Base-by-base conservation (phyloP, 2,888 invertebrate genomes). In the Smittia aterrima region DNA sequence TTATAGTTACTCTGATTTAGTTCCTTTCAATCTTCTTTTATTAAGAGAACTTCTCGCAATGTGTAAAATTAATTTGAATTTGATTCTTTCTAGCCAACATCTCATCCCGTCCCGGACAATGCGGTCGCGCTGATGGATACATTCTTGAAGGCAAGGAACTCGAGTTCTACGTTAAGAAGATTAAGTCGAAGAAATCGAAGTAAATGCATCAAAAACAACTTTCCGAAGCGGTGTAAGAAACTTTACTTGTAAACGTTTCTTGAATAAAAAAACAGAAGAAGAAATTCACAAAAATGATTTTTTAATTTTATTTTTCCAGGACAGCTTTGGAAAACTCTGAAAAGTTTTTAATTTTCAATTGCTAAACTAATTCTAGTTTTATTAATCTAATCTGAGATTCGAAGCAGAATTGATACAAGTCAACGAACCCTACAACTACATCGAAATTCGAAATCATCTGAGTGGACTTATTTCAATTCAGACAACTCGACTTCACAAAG, bases 121-220 rank as follows among this genome's bases (percentile, higher is more conserved):
- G 95, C 83, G 99, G 99, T 74, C 90, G 98, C 79, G 92, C 94
- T 77, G 99, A 99, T 81, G 99, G 99, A 77, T 99, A 99, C 85
- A 90, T 99, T 80, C 87, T 99, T 77, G 99, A 99, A 87, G 99
- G 99, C 80, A 98, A 98, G 85, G 99, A 99, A 86, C 88, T 99
- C 79, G 99, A 99, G 85, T 99, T 99, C 87, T 99, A 99, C 86
- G 88, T 95, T 86, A 93, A 94, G 85, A 96, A 96, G 86, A 95
- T 95, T 84, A 96, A 96, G 86, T 95, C 96, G 83, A 98, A 97
- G 89, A 97, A 96, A 74, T 66, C 74, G 3, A 74, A 74, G 74
- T 72, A 72, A 72, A 62, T 53, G 13, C n/a, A 38, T 9, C 24
- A 6, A 53, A 53, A 53, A 64, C 64, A 58, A 22, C 22, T 64